phyloP scores from a whole-genome alignment of 2,113 vertebrate genomes.

The Limnothrissa miodon region DNA sequence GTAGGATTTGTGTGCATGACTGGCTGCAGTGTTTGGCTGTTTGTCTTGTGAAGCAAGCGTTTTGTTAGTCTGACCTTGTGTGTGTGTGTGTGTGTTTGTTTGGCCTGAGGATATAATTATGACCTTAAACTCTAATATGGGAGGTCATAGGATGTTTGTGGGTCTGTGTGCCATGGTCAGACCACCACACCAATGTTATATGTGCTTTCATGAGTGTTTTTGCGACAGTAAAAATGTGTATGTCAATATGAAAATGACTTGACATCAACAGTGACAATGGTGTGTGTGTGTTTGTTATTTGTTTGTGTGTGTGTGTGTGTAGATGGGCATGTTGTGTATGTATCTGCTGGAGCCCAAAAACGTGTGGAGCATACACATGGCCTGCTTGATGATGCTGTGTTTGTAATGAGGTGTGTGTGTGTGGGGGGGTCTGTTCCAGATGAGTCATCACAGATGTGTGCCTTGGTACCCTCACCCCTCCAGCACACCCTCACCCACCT shows the following conservation, averaged over 20 bases:
- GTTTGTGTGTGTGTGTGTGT: background rate
- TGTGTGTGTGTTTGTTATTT: background rate
- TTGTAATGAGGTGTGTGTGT: constrained; percentile 11
- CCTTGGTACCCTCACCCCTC: constrained; percentile 29
- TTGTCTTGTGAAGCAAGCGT: background rate
- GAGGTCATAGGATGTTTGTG: background rate
- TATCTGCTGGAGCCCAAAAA: background rate
- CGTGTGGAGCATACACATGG: constrained; percentile 22
- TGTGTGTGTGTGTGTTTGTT: background rate
- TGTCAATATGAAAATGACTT: background rate
- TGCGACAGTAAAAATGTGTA: background rate
- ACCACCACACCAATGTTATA: background rate
- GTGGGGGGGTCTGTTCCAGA: constrained; percentile 13
- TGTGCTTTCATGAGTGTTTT: background rate
- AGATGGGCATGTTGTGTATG: background rate
- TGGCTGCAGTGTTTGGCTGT: background rate
- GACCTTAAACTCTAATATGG: background rate
- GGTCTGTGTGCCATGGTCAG: background rate
- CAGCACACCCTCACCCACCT: background rate
- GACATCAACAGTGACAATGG: background rate
- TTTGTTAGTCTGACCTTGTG: background rate
- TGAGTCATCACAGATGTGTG: constrained; percentile 48
- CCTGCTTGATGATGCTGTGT: constrained; percentile 21
- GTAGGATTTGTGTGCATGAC: background rate
- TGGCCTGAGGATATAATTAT: background rate